phyloP scores from a whole-genome alignment of 2,113 vertebrate species.

The Tenebrosternarchus preto region DNA sequence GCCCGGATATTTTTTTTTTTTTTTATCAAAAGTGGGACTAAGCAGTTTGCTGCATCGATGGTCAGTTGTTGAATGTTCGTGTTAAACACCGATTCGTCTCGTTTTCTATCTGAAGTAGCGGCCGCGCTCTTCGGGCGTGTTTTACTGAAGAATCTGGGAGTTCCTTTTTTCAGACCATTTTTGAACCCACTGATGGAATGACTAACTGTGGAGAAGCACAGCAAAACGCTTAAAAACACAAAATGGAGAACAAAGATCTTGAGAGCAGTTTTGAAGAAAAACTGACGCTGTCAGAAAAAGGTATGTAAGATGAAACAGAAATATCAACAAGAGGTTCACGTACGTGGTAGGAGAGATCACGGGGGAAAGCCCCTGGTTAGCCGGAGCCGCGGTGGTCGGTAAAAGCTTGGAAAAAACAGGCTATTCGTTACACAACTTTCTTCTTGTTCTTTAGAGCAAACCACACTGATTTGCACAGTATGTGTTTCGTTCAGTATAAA shows the following conservation, averaged over 20 bases:
- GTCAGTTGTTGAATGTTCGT: constrained; percentile 46
- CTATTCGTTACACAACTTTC: no score
- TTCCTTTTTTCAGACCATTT: constrained; percentile 61
- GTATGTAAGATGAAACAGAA: constrained; percentile 61
- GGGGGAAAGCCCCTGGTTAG: not conserved
- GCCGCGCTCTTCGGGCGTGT: constrained; percentile 53
- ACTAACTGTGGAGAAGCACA: constrained; percentile 65
- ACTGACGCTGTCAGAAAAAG: constrained; percentile 69
- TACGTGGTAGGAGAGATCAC: no score
- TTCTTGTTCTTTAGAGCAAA: no score
- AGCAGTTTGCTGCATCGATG: not conserved
- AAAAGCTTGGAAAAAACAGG: no score
- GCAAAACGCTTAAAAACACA: constrained; percentile 53
- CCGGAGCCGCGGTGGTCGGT: no score
- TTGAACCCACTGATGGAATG: constrained; percentile 71
- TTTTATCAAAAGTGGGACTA: not conserved
- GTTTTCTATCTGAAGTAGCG: no score
- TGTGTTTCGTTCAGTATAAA: no score
- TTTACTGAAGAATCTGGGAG: constrained; percentile 61
- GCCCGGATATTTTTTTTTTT: not conserved
- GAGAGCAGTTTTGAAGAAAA: constrained; percentile 69
- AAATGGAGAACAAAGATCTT: constrained; percentile 74
- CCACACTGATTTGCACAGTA: no score
- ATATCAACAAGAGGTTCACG: not conserved
- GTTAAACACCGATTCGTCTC: no score